Percentiles rank a stretch among this genome's conserved stretches.
Conservation (phyloP, 2,113 vertebrate genomes). For the Nerophis ophidion region DNA sequence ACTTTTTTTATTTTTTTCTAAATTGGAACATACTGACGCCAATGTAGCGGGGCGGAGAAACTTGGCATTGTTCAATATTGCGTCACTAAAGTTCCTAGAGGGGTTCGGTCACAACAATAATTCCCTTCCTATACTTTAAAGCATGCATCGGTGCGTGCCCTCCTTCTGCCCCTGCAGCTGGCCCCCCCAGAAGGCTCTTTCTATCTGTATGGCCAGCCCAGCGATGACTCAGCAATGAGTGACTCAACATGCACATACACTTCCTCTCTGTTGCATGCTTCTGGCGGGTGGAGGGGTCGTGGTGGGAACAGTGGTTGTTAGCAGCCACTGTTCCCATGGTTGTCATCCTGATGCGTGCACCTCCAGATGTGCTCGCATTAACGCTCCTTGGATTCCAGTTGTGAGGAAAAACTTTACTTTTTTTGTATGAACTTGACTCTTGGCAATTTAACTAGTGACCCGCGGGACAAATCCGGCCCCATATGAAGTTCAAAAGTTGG, state of each 20-base stretch:
- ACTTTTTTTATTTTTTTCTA: neutral
- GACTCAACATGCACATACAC: slow-evolving; percentile 43
- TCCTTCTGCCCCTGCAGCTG: slow-evolving; percentile 50
- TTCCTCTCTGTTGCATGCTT: slow-evolving; percentile 49
- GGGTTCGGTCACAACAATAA: slow-evolving; percentile 59
- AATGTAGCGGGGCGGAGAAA: slow-evolving; percentile 17
- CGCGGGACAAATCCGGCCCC: too few relatives aligned
- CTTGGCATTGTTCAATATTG: slow-evolving; percentile 54
- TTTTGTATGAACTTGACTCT: slow-evolving; percentile 16
- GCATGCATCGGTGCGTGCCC: slow-evolving; percentile 52
- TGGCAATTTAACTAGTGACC: neutral
- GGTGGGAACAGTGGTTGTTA: slow-evolving; percentile 10
- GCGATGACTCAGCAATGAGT: slow-evolving; percentile 82
- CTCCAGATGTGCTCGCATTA: slow-evolving; percentile 46
- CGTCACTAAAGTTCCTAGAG: slow-evolving; percentile 60
- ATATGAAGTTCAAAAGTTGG: too few relatives aligned
- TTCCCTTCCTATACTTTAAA: slow-evolving; percentile 57
- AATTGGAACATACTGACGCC: slow-evolving; percentile 23
- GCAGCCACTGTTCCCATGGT: slow-evolving; percentile 59
- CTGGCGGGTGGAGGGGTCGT: slow-evolving; percentile 23
- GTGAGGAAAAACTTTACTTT: slow-evolving; percentile 17
- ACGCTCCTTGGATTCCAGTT: slow-evolving; percentile 22
- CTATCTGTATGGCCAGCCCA: slow-evolving; percentile 73
- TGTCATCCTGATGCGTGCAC: slow-evolving; percentile 41
- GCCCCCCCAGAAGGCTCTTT: slow-evolving; percentile 60